Percentiles rank a stretch among this genome's conserved stretches.
Evolutionary conservation across 1,140 invertebrate species (phyloP).

Genomic region (Meloidogyne floridensis): DNA sequence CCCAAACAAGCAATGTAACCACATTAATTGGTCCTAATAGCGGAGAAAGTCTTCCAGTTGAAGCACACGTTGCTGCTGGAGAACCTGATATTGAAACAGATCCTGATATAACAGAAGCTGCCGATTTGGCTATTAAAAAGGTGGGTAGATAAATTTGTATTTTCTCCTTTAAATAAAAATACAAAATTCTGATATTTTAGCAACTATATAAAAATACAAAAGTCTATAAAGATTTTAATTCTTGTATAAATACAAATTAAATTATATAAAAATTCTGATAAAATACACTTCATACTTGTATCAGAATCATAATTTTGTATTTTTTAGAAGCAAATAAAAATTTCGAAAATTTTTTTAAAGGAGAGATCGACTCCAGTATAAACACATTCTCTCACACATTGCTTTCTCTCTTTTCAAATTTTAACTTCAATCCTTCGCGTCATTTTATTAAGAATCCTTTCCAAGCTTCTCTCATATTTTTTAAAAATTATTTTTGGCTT

Average conservation of each 20-base stretch:
- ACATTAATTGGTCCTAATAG: conserved; percentile 2
- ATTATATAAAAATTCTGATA: no score
- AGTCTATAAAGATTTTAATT: no score
- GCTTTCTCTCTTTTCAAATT: background rate
- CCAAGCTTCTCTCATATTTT: no score
- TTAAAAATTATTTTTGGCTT: no score
- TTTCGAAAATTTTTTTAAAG: background rate
- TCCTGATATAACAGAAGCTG: conserved; percentile 26
- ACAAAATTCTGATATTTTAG: no score
- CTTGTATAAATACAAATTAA: no score
- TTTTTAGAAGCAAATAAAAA: background rate
- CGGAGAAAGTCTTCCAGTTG: background rate
- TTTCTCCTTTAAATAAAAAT: background rate
- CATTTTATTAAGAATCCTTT: no score
- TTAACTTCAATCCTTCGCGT: background rate
- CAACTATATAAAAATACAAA: no score
- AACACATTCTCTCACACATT: background rate
- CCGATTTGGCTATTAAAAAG: conserved; percentile 33
- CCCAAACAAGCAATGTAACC: conserved; percentile 15
- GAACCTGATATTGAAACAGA: conserved; percentile 21
- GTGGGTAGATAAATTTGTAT: background rate
- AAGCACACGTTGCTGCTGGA: background rate
- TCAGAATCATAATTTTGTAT: no score
- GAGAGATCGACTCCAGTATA: background rate
- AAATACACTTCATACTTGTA: no score